Evolutionary conservation across 2,113 vertebrate species (phyloP), one percentile per base, ranked within the genome.

Genomic region (Salvator merianae): DNA sequence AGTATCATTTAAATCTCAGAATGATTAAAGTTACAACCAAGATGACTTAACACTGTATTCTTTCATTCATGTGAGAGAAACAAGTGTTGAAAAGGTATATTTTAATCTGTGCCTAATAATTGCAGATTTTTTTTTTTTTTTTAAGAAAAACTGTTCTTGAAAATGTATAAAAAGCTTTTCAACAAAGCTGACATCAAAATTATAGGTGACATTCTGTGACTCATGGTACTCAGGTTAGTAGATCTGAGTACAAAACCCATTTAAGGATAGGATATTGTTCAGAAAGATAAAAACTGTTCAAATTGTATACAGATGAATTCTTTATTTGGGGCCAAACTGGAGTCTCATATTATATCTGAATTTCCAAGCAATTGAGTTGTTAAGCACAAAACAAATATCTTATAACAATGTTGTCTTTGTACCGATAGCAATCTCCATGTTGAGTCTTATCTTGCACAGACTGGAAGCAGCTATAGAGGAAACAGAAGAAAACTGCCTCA

Each of bases 151-250:
- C 55, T 59, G 1, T 53, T 55, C 55, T 59, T 74, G 88, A 72
- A 87, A 79, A 65, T 86, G 3, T 91, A 78, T 93, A 93, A 89
- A 91, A 92, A 70, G 4, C 32, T 81, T 13, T 32, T 89, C 59
- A 90, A 88, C 85, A 69, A 9, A 91, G 26, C 50, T 86, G 79
- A 86, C 81, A 86, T 85, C 86, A 91, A 95, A 91, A 93, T 93
- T 75, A 69, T 80, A 93, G 47, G 4, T n/a, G 10, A 89, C 80
- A 73, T 88, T 90, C 80, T 89, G 62, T 89, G 50, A 88, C 70
- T 85, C 79, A 90, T 88, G 65, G 28, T 75, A 63, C 59, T 88
- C 86, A 70, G 65, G 83, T 80, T 78, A n/a, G 81, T 43, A 90
- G 87, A 84, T 79, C 79, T 68, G 82, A 85, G 88, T n/a, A 83